Base-by-base conservation (phyloP, 2,888 invertebrate species). In the Tiliacea aurago region DNA sequence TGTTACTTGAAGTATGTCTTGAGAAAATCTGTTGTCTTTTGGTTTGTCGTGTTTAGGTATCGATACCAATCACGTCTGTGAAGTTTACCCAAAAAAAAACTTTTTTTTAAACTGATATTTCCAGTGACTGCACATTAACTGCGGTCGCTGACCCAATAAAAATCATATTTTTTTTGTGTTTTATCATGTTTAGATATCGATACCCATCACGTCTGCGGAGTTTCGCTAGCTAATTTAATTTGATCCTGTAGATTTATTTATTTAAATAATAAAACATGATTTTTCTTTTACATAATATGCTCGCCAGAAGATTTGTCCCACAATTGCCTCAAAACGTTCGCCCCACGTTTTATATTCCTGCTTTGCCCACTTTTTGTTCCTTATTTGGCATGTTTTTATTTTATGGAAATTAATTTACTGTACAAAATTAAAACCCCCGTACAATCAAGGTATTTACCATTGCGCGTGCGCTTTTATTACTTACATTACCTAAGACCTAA, bases 401-500 rank as follows among this genome's bases (percentile, higher is more conserved):
- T 23, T 5, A 18, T 23, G 15, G 15, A 61, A 15, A 23, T 61
- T 0, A n/a, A 41, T 15, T 15, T 20, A 13, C 4, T 4, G n/a
- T 41, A 10, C 10, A 3, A 10, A 45, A 67, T 11, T n/a, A 45
- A 33, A 49, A 15, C 6, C 3, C 7, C 3, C 2, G 1, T 23
- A 6, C n/a, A 10, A 1, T 47, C 0, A 2, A 56, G 2, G 11
- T 13, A 20, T 47, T 43, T 13, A 28, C 1, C 20, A n/a, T 51
- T 70, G 47, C 33, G 43, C 43, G 1, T 51, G 13, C 68, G 23
- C 49, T 51, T 76, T 76, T 58, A 56, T 76, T 58, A 53, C 41
- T 68, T 66, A 69, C 69, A 75, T 69, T n/a, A 62, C 49, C 20
- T 47, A 62, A 58, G 43, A 71, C 49, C 13, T 41, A 64, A 61